Evolutionary conservation across 2,888 invertebrate genomes (phyloP).

Genomic region (Cephonodes hylas): DNA sequence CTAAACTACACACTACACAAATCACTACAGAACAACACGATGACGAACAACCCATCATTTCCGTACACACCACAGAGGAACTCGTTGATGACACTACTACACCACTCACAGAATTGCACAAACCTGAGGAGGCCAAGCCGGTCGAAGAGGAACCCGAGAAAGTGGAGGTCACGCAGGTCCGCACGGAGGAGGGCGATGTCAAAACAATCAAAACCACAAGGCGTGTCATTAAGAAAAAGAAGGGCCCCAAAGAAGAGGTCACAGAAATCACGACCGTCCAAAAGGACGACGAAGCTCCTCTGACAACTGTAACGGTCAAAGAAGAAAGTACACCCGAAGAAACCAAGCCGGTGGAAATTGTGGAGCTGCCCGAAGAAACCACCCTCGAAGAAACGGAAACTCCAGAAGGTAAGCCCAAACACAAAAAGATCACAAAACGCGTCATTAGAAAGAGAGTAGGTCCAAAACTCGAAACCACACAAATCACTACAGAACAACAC

Average conservation of each 20-base stretch:
- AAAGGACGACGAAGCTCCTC: conserved; percentile 24
- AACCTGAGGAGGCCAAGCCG: conserved; percentile 36
- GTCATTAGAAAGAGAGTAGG: conserved; percentile 60
- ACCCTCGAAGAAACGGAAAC: conserved; percentile 37
- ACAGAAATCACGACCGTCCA: conserved; percentile 29
- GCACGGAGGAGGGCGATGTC: conserved; percentile 49
- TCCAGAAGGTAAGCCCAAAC: conserved; percentile 35
- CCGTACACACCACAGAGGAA: conserved; percentile 35
- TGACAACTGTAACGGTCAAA: conserved; percentile 23
- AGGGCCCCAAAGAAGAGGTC: conserved; percentile 36
- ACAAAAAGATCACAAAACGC: conserved; percentile 32
- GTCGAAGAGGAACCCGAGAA: conserved; percentile 46
- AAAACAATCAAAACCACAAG: conserved; percentile 59
- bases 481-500: too few species aligned
- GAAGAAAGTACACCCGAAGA: conserved; percentile 23
- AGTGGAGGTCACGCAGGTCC: conserved; percentile 57
- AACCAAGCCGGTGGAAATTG: conserved; percentile 21
- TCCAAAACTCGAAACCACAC: conserved; percentile 40
- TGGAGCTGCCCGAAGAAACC: conserved; percentile 51
- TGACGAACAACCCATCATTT: conserved; percentile 37
- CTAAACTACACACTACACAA: too few species aligned
- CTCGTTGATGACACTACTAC: conserved; percentile 34
- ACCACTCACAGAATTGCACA: conserved; percentile 21
- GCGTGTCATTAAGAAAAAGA: conserved; percentile 61
- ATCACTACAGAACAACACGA: conserved; percentile 27